Conservation (phyloP, 2,888 invertebrate species). For the Tromatobia lineatoria region DNA sequence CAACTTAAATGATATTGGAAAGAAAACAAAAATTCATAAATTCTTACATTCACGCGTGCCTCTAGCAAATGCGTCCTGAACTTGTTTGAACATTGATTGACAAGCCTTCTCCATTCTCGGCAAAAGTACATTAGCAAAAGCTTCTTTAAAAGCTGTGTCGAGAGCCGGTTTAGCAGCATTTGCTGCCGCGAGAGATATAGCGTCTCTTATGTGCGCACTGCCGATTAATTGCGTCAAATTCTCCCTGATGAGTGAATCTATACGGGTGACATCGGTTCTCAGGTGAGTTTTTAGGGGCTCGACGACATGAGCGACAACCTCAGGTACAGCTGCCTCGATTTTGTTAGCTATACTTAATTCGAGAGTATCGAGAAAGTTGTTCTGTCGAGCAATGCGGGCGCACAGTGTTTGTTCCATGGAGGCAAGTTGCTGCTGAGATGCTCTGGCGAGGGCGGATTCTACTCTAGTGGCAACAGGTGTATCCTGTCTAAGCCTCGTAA, state of each 20-base stretch:
- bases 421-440: constrained; percentile 79
- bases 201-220: constrained; percentile 90
- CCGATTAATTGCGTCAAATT: constrained; percentile 93
- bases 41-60: constrained; percentile 96
- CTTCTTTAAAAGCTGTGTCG: constrained; percentile 92
- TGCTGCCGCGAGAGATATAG: constrained; percentile 90
- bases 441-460: constrained; percentile 79
- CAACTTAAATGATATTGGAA: background rate
- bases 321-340: constrained; percentile 86
- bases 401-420: constrained; percentile 80
- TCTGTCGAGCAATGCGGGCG: constrained; percentile 78
- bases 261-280: constrained; percentile 86
- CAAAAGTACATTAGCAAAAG: constrained; percentile 91
- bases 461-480: constrained; percentile 77
- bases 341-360: constrained; percentile 86
- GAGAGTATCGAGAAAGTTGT: constrained; percentile 78
- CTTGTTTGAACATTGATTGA: constrained; percentile 94
- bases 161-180: constrained; percentile 91
- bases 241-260: constrained; percentile 91
- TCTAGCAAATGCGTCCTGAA: constrained; percentile 94
- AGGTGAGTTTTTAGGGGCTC: constrained; percentile 92
- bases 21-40: background rate
- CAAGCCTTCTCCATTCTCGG: constrained; percentile 96
- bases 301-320: constrained; percentile 89
- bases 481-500: constrained; percentile 78